Conservation (phyloP, 2,113 vertebrate species). For the Micronisus gabar region DNA sequence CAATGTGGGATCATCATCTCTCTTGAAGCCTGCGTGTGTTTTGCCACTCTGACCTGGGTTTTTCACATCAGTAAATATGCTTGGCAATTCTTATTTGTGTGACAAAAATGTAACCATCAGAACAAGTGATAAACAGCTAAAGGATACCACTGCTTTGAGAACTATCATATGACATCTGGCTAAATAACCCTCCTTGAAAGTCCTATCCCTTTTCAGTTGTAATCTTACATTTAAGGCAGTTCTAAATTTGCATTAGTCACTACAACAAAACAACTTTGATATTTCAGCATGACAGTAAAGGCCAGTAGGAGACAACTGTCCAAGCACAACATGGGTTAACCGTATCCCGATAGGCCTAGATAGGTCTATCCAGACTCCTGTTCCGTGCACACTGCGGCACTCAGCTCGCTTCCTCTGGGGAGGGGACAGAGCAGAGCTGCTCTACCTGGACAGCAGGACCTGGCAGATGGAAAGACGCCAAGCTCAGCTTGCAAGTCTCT, state of each 20-base stretch:
- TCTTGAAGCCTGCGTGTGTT: not conserved
- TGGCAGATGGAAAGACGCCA: not conserved
- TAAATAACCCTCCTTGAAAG: not conserved
- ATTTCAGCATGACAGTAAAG: not conserved
- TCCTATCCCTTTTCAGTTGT: not conserved
- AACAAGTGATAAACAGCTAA: not conserved
- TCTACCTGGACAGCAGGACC: not conserved
- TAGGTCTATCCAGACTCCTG: not conserved
- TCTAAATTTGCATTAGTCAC: not conserved
- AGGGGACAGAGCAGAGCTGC: not conserved
- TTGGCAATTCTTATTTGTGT: not conserved
- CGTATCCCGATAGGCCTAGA: not conserved
- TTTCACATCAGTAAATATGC: not conserved
- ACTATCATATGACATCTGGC: no score
- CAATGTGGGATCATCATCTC: not conserved
- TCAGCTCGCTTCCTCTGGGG: not conserved
- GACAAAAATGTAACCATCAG: not conserved
- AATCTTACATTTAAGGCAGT: not conserved
- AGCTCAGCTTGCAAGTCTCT: not conserved
- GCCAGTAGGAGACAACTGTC: not conserved
- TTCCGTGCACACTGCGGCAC: not conserved
- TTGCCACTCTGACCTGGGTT: not conserved
- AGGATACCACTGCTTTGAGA: not conserved
- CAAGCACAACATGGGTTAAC: not conserved
- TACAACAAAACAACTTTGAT: not conserved